Conservation (phyloP, 2,888 invertebrate genomes). For the Deladenus siricidicola region DNA sequence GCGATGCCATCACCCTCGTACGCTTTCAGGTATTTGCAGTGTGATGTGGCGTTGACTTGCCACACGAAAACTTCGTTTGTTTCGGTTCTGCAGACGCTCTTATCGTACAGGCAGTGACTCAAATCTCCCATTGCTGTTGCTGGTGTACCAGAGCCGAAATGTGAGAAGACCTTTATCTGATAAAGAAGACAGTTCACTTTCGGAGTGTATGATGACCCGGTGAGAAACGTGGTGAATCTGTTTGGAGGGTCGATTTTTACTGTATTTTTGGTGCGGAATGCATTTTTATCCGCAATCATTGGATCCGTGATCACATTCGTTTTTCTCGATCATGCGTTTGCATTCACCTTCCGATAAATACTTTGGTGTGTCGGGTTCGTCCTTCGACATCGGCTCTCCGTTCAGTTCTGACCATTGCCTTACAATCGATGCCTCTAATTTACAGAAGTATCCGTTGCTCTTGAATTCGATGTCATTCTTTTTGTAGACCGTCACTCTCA, state of each 20-base stretch:
- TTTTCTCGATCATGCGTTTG: background rate
- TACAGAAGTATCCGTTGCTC: background rate
- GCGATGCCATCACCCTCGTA: background rate
- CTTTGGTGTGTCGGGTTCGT: background rate
- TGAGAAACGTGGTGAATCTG: background rate
- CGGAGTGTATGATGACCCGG: background rate
- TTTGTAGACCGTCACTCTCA: background rate
- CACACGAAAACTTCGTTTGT: background rate
- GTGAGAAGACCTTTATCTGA: background rate
- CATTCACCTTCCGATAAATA: slow-evolving; percentile 2
- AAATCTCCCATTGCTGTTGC: background rate
- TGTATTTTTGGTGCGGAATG: background rate
- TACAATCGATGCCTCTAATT: background rate
- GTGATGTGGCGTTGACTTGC: background rate
- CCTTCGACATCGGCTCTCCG: background rate
- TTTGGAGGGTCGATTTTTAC: background rate
- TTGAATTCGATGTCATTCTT: background rate
- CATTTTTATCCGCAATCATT: background rate
- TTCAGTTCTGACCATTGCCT: background rate
- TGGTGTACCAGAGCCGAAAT: background rate
- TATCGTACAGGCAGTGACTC: background rate
- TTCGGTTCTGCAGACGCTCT: background rate
- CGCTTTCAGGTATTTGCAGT: background rate
- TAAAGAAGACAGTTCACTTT: background rate
- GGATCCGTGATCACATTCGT: background rate